Base-by-base conservation (phyloP, 2,797 vertebrate genomes). In the Trematocara caparti region DNA sequence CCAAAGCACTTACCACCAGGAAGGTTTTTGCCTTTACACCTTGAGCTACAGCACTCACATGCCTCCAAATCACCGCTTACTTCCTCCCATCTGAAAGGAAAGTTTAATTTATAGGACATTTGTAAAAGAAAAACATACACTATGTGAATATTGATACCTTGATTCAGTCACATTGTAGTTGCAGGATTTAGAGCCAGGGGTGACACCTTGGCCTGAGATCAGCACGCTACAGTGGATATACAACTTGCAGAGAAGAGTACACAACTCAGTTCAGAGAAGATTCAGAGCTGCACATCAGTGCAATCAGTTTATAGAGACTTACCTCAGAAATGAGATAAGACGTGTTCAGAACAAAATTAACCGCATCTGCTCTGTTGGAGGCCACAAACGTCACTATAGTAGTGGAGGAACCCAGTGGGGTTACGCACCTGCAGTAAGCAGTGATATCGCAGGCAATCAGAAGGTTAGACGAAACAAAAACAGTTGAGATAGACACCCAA, bases 161-260 rank as follows among this genome's bases (percentile, higher is more conserved):
- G 92, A 93, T 30, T 89, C 49, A 40, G 79, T 76, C 17, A 75
- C 17, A 53, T 95, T 90, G 51, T 94, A 95, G 90, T 94, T 95
- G 89, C 95, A 96, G 73, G 90, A 92, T 83, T 96, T 96, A 2
- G 90, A 92, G 21, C 77, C 78, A 24, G 38, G 9, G 1, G 87
- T 92, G 57, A 94, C 24, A 3, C 82, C 85, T 53, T 80, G 78
- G 73, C 91, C 49, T 24, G 92, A 89, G 48, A 95, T n/a, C 6
- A 92, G 11, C 38, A 94, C 86, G 6, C 73, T 93, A 12, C 96
- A 96, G 81, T 95, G 95, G 80, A 96, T 7, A 30, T 93, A 94
- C 8, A 90, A 15, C 96, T 96, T 69, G 21, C 64, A 13, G 8
- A 15, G n/a, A 51, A n/a, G 6, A 69, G 2, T 21, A 34, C 5